Base-by-base conservation (phyloP, 1,140 invertebrate species). In the Drosophila kurseongensis region DNA sequence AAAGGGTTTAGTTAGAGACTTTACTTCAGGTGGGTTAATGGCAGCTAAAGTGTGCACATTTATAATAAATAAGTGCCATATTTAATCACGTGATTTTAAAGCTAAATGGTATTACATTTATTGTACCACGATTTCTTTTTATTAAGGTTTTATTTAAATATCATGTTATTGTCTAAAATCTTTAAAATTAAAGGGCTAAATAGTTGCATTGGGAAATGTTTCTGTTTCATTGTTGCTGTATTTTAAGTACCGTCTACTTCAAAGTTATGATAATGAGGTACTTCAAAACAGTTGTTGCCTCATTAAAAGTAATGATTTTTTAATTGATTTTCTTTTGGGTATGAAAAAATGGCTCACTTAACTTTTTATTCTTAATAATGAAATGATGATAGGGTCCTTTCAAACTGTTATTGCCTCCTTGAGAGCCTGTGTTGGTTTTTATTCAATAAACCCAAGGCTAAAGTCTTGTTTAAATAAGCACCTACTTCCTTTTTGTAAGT, bases 11-110 rank as follows among this genome's bases (percentile, higher is more conserved):
- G n/a, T 7, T 9, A 5, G 16, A 42, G 18, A 13, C 35, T 7
- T 16, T 8, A 47, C 12, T 35, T 57, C 4, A 8, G 54, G 29
- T 32, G 29, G 29, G 7, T 32, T 32, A 32, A 32, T 32, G 29
- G 8, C 29, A 32, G 29, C 29, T 6, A 32, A 32, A 32, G 8
- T 32, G 54, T 59, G 36, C 59, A 41, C 40, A 41, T 13, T 18
- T 8, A 62, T 58, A 58, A 41, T 27, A 14, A 63, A 10, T 23
- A n/a, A 12, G 18, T 14, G 54, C 54, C 55, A 42, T 58, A n/a
- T 58, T 18, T 6, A n/a, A 32, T 35, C 58, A 41, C 57, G 42
- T 38, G 41, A 45, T 65, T 47, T 16, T 41, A n/a, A n/a, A 13
- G 18, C 5, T 16, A 27, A 8, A 13, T 10, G 9, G 7, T 14